Evolutionary conservation across 2,888 invertebrate species (phyloP), one percentile per base, ranked within the genome.

Genomic region (Acleris sparsana): DNA sequence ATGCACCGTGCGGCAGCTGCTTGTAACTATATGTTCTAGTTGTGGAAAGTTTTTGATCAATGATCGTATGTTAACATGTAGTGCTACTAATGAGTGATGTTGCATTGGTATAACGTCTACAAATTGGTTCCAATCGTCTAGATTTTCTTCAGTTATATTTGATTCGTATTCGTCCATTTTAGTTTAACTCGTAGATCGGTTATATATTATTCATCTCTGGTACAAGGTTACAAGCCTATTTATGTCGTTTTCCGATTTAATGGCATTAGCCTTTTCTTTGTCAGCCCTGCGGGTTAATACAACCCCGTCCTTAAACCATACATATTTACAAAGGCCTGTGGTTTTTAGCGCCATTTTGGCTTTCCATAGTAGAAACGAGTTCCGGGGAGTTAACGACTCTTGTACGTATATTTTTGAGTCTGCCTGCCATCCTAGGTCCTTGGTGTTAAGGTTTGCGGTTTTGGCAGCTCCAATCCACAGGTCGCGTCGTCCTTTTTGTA

Each of bases 191-290:
- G 46, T 48, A 22, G 18, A 46, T 46, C 46, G 17, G 22, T 17
- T 18, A 9, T 46, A 46, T 22, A 44, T 58, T 46, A 58, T 46
- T 13, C 18, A 6, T 4, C 71, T 67, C 11, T 68, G 63, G 62
- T 71, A 61, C 22, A 57, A 70, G 70, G 70, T 70, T 18, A 71
- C 49, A 43, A 55, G 70, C 29, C 65, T 62, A 17, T 25, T 70
- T 5, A 53, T 5, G n/a, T 60, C 61, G 48, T 65, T 70, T 1
- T 69, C 62, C 29, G 66, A 66, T 1, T 5, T 43, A 29, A 68
- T 68, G 2, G 63, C 16, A 29, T 68, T 22, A 2, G 22, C 22
- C 22, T 22, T 22, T 22, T 22, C 22, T 22, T 22, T 22, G 22
- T 22, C 22, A 22, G 22, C 22, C 22, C 22, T 22, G 22, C 22